Percentiles rank a stretch among this genome's conserved stretches.
These are phyloP conservation scores for Melikaiella ostensackeni DNA, from an alignment of 2,888 invertebrate species.

Conservation along the genomic window DNA sequence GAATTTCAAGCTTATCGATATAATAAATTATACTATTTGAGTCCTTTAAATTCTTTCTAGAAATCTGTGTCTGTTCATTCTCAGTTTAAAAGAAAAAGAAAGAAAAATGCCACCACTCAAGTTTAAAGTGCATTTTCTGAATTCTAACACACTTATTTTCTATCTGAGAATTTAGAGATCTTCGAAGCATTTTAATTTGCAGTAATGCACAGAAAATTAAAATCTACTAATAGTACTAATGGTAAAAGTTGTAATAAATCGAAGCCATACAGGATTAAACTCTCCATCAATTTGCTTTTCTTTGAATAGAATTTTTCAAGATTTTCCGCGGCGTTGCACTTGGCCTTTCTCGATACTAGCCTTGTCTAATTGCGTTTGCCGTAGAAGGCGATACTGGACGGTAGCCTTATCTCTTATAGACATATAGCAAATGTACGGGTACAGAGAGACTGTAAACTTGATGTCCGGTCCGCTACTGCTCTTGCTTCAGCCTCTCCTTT, in stretches of 20 bases:
- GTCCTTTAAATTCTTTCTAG: neutral
- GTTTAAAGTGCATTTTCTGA: neutral
- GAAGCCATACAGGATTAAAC: neutral
- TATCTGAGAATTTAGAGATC: slow-evolving; percentile 14
- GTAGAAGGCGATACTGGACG: slow-evolving; percentile 21
- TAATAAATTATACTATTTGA: neutral
- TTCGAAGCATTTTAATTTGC: neutral
- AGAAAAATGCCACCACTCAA: no score
- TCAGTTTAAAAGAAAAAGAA: no score
- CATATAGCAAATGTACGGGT: neutral
- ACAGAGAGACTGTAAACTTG: slow-evolving; percentile 14
- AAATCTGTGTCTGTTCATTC: neutral
- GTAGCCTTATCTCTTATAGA: slow-evolving; percentile 33
- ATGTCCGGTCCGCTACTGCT: slow-evolving; percentile 42
- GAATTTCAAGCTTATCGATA: neutral
- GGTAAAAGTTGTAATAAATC: slow-evolving; percentile 18
- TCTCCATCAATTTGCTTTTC: slow-evolving; percentile 3
- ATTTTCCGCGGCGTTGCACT: slow-evolving; percentile 22
- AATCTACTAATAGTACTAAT: neutral
- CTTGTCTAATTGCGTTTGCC: slow-evolving; percentile 35
- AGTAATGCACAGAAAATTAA: neutral
- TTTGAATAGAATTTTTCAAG: slow-evolving; percentile 6
- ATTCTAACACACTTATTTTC: neutral
- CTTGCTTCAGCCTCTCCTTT: slow-evolving; percentile 16
- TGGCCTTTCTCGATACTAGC: slow-evolving; percentile 36